phyloP scores from a whole-genome alignment of 2,888 invertebrate genomes.

The Zonitis immaculata region DNA sequence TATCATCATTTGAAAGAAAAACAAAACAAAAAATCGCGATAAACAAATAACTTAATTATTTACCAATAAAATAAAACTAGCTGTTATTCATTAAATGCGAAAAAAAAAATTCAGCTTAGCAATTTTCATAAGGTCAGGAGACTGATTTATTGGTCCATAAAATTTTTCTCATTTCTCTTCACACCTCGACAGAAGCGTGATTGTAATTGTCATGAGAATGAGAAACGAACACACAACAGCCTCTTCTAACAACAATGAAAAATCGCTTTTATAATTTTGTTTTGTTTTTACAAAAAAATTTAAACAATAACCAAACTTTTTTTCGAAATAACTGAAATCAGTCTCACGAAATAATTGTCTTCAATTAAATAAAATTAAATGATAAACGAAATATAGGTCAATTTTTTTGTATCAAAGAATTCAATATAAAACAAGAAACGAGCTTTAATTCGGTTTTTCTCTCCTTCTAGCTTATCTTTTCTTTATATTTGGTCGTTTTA shows the following conservation, averaged over 20 bases:
- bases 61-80: neutral
- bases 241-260: neutral
- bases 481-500: neutral
- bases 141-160: constrained; percentile 13
- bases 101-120: neutral
- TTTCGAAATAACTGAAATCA: neutral
- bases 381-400: neutral
- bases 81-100: constrained; percentile 7
- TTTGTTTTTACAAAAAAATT: neutral
- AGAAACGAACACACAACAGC: constrained; percentile 1
- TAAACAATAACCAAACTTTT: neutral
- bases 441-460: neutral
- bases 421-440: neutral
- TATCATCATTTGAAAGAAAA: constrained; percentile 7
- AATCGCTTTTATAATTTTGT: neutral
- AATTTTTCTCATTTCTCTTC: constrained; percentile 10
- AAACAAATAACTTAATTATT: too few relatives aligned
- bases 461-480: neutral
- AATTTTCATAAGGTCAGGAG: constrained; percentile 9
- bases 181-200: constrained; percentile 3
- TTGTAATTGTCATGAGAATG: constrained; percentile 2
- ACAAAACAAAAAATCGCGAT: too few relatives aligned
- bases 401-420: neutral
- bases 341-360: neutral
- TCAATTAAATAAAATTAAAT: neutral